Evolutionary conservation across 2,113 vertebrate species (phyloP).

Genomic region (Saccopteryx bilineata): DNA sequence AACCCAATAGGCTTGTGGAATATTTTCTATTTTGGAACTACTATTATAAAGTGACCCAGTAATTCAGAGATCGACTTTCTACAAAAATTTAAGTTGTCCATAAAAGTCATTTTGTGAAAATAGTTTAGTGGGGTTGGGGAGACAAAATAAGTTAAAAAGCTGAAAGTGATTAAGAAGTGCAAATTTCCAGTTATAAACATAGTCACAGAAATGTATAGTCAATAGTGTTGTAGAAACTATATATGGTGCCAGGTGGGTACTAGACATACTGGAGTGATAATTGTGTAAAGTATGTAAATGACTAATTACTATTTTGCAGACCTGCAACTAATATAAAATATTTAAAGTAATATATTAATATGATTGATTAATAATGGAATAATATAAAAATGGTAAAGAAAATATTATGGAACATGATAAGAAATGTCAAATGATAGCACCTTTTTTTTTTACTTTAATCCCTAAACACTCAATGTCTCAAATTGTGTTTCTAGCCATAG

Average conservation of each 20-base stretch:
- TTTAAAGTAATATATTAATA: not conserved
- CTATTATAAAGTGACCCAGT: not conserved
- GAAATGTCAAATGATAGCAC: not conserved
- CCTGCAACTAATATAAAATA: not conserved
- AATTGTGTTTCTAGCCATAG: not conserved
- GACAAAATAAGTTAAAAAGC: not conserved
- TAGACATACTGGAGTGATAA: not conserved
- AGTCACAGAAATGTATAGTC: not conserved
- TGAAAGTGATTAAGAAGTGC: not conserved
- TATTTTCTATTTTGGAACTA: slow-evolving; percentile 7
- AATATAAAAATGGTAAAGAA: not conserved
- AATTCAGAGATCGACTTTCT: not conserved
- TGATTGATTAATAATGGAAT: not conserved
- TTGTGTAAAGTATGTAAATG: not conserved
- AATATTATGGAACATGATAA: not conserved
- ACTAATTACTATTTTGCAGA: not conserved
- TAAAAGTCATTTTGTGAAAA: not conserved
- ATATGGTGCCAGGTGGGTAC: not conserved
- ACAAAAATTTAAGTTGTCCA: not conserved
- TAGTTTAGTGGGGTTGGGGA: not conserved
- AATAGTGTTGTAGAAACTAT: not conserved
- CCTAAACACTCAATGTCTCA: not conserved
- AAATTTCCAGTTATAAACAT: not conserved
- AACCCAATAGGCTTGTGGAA: not conserved
- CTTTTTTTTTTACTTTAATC: not conserved